These are phyloP conservation scores for Oryzias melastigma DNA, from an alignment of 2,113 vertebrate genomes.

Conservation along the genomic window DNA sequence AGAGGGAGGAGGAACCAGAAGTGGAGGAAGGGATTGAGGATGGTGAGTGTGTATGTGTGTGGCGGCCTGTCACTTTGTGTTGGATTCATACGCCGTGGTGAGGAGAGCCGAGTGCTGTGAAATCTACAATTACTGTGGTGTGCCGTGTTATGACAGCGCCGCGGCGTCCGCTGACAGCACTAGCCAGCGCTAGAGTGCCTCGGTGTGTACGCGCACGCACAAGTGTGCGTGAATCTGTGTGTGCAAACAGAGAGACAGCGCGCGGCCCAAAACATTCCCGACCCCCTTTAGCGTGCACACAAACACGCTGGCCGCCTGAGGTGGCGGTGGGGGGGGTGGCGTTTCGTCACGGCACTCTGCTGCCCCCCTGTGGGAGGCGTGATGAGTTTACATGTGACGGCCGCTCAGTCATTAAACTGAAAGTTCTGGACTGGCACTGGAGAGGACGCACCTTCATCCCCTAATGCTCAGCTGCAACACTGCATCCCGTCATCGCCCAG, in stretches of 20 bases:
- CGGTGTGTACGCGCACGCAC: constrained; percentile 14
- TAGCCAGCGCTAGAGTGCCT: constrained; percentile 43
- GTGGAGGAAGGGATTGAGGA: constrained; percentile 23
- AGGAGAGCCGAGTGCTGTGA: constrained; percentile 65
- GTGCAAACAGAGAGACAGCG: constrained; percentile 66
- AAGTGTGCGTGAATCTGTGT: constrained; percentile 27
- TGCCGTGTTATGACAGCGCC: constrained; percentile 75
- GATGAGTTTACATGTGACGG: no score
- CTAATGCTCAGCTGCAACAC: no score
- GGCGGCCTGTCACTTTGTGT: constrained; percentile 62
- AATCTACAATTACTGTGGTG: constrained; percentile 77
- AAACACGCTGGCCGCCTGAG: not conserved
- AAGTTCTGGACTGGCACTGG: no score
- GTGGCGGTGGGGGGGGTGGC: not conserved
- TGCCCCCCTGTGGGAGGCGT: no score
- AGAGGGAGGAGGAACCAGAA: constrained; percentile 2
- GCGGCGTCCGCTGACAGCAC: constrained; percentile 67
- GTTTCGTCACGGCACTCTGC: not conserved
- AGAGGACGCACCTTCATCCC: no score
- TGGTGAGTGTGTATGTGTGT: constrained; percentile 38
- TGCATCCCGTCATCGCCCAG: no score
- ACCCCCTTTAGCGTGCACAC: constrained; percentile 16
- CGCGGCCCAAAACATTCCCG: constrained; percentile 47
- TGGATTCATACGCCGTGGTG: constrained; percentile 43
- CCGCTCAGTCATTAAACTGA: no score